These are phyloP conservation scores for Boloria euphrosyne DNA, from an alignment of 2,888 invertebrate genomes.

Conservation along the genomic window DNA sequence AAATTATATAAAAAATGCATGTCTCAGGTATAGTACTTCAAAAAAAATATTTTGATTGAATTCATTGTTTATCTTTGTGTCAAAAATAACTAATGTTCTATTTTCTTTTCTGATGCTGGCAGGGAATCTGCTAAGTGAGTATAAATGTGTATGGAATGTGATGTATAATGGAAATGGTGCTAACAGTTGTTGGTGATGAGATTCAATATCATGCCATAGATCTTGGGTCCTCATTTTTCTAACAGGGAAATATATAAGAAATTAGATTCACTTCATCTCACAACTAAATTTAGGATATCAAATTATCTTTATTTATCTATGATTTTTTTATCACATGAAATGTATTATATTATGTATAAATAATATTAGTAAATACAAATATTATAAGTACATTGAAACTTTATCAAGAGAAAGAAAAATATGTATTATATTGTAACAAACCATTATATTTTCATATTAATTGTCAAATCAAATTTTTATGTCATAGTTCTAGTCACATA, in stretches of 20 bases:
- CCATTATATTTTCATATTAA: not conserved
- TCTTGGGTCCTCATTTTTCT: not conserved
- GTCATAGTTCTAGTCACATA: not conserved
- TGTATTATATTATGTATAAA: not conserved
- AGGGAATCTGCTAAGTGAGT: constrained; percentile 84
- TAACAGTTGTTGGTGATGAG: constrained; percentile 17
- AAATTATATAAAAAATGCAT: not conserved
- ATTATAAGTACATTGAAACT: not conserved
- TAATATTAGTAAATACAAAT: not conserved
- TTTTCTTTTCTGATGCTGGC: constrained; percentile 76
- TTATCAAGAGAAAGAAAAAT: not conserved
- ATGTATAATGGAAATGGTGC: constrained; percentile 12
- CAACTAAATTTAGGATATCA: no score
- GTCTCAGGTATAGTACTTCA: not conserved
- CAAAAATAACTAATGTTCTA: constrained; percentile 52
- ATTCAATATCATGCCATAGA: constrained; percentile 3
- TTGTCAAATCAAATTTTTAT: not conserved
- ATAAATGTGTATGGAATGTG: constrained; percentile 38
- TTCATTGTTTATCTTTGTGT: constrained; percentile 13
- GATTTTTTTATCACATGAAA: no score
- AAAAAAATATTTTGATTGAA: not conserved
- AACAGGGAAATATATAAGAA: not conserved
- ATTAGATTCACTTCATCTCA: no score
- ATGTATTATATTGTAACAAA: not conserved
- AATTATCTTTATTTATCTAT: no score